phyloP scores from a whole-genome alignment of 2,888 invertebrate genomes.

The Ophion obscuratus region DNA sequence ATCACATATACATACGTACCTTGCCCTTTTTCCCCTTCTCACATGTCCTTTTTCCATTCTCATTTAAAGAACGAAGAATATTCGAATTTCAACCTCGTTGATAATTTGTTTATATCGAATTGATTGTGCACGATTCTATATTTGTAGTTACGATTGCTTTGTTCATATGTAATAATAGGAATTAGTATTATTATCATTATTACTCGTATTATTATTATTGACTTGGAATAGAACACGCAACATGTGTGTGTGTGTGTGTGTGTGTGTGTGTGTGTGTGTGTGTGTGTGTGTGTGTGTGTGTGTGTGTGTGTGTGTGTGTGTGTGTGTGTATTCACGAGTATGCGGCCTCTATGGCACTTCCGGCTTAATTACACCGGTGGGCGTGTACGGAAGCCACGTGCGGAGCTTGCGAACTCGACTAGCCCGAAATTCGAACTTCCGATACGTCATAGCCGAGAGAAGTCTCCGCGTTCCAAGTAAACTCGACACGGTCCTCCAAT shows the following conservation, averaged over 20 bases:
- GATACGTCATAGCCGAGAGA: conserved; percentile 50
- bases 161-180: no score
- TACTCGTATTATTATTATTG: neutral
- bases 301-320: neutral
- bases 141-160: no score
- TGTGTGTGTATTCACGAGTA: neutral
- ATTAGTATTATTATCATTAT: neutral
- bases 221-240: neutral
- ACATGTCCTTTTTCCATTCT: neutral
- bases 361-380: conserved; percentile 63
- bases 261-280: neutral
- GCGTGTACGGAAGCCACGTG: conserved; percentile 39
- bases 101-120: neutral
- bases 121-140: neutral
- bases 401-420: conserved; percentile 19
- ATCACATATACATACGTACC: neutral
- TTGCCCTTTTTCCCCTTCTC: neutral
- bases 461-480: conserved; percentile 42
- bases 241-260: neutral
- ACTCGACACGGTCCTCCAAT: conserved; percentile 47
- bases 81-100: no score
- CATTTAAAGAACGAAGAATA: neutral
- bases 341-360: conserved; percentile 39
- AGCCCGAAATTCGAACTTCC: conserved; percentile 57
- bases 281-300: neutral